Base-by-base conservation (phyloP, 2,888 invertebrate species). In the Andrena fulva region DNA sequence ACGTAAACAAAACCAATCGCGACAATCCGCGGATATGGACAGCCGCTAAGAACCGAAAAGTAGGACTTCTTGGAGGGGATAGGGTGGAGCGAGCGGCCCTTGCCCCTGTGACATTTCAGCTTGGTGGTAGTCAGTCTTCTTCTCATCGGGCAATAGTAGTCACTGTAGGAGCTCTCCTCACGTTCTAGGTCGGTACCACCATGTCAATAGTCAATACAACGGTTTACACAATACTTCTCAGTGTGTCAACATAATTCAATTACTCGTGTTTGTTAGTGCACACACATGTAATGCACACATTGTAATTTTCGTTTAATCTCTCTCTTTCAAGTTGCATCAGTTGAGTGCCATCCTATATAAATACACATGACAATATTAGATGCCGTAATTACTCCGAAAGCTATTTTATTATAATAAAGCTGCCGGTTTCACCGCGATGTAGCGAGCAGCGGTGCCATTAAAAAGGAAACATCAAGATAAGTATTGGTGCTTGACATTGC, bases 281-380 rank as follows among this genome's bases (percentile, higher is more conserved):
- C 2, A n/a, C 50, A n/a, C n/a, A n/a, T n/a, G 50, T 10, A 12
- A 0, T 16, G 50, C 50, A 50, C 1, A 20, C 20, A 20, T 20
- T 20, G 20, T 20, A 20, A 20, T 20, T 20, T 20, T 20, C 20
- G 20, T 20, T 20, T 20, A 20, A 20, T 20, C 20, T 20, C 12
- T 42, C 12, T 42, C 12, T 42, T 42, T 12, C 42, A 42, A 42
- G 42, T 12, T 42, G 42, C 12, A 42, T 16, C 12, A 42, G 42
- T 42, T 16, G 5, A 16, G 16, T 42, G 16, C 16, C 42, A 42
- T 5, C 16, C 12, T 42, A 12, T 78, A 76, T 75, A 66, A 66
- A 85, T 87, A 88, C 85, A 85, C 85, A 82, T 83, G 86, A 84
- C 87, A 89, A 91, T 90, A 91, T 91, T 90, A 77, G 89, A 87